These are phyloP conservation scores for Stomorhina lunata DNA, from an alignment of 2,888 invertebrate species.

Conservation along the genomic window DNA sequence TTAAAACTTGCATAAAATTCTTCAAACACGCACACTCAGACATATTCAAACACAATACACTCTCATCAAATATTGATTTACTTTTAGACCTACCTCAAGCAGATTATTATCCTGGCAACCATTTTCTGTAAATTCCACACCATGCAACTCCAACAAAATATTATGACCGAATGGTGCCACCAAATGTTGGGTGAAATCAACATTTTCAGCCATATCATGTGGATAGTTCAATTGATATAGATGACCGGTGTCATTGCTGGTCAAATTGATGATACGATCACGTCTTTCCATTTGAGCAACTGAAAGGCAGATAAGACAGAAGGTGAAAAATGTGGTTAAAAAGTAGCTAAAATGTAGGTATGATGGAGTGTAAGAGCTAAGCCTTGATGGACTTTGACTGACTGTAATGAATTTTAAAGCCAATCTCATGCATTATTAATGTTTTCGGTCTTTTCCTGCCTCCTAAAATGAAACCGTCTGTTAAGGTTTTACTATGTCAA, in stretches of 20 bases:
- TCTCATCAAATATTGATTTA: constrained; percentile 6
- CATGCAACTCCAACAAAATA: constrained; percentile 81
- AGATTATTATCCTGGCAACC: constrained; percentile 81
- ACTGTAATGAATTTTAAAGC: constrained; percentile 5
- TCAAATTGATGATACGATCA: constrained; percentile 80
- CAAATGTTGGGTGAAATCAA: constrained; percentile 82
- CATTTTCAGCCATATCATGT: constrained; percentile 80
- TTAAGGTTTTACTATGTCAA: constrained; percentile 10
- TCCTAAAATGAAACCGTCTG: constrained; percentile 16
- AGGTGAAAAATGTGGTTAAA: not conserved
- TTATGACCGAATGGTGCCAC: constrained; percentile 82
- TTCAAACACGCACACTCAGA: not conserved
- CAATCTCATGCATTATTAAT: constrained; percentile 44
- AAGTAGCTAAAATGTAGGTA: not conserved
- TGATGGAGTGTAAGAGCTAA: not conserved
- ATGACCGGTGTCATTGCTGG: constrained; percentile 80
- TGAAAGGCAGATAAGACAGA: constrained; percentile 64
- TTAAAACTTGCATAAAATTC: not conserved
- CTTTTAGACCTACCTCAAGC: constrained; percentile 80
- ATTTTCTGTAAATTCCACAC: constrained; percentile 80
- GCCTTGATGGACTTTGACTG: not conserved
- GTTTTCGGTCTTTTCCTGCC: not conserved
- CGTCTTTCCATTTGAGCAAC: constrained; percentile 78
- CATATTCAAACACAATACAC: not conserved
- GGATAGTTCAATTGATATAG: constrained; percentile 83